Evolutionary conservation across 2,113 vertebrate genomes (phyloP), one percentile per base, ranked within the genome.

Genomic region (Nesospiza acunhae): DNA sequence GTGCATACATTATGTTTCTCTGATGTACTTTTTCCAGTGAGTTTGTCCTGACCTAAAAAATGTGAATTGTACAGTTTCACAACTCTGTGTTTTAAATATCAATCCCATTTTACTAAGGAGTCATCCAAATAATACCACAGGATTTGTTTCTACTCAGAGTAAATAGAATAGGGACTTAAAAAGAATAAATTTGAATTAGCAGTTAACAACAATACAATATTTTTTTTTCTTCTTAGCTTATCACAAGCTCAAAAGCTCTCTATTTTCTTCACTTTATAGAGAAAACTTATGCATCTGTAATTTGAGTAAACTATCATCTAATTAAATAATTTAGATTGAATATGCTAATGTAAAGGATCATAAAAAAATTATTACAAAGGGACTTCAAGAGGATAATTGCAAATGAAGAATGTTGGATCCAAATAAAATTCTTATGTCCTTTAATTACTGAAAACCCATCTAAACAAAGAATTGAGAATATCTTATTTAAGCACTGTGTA

Each of bases 251-350:
- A 93, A 87, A 97, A 93, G 78, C 73, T 95, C 41, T 72, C 30
- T 75, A 8, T 96, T 96, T 97, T 95, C 94, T 87, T 79, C 13
- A 94, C 42, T 69, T 93, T 92, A 90, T 27, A 85, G 23, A 73
- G 80, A 91, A 97, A 97, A 97, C 15, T 86, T 97, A 95, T 81
- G 95, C 89, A 96, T 97, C 95, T 96, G 73, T 97, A 97, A 97
- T 97, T 97, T 96, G 95, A 96, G 90, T 92, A 97, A 98, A 96
- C 87, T 84, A 94, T 96, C 70, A 89, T 82, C 94, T 96, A 98
- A 98, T 97, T 98, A 97, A 97, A 96, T 73, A 95, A 96, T 96
- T 97, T 97, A 97, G 92, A 97, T 96, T 98, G 94, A 97, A 96
- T 97, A 96, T 98, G 96, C 93, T 96, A 97, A 98, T 97, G 59